Conservation (phyloP, 2,888 invertebrate genomes). For the Epinotia ramella region DNA sequence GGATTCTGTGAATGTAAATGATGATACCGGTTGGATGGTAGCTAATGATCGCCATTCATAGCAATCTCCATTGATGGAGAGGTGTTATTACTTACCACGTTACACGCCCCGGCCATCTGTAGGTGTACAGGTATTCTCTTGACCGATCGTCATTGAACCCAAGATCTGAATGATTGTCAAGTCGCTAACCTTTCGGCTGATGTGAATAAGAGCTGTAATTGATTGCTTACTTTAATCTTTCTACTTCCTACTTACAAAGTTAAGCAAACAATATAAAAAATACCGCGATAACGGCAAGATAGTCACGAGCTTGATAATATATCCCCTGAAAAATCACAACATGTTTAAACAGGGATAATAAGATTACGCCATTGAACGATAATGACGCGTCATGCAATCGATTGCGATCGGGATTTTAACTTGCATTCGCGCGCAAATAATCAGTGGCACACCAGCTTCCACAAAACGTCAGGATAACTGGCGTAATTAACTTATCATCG, state of each 20-base stretch:
- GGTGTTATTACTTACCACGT: conserved; percentile 51
- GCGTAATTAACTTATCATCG: conserved; percentile 66
- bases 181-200: conserved; percentile 48
- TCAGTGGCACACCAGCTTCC: conserved; percentile 50
- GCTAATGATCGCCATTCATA: conserved; percentile 80
- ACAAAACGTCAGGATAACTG: conserved; percentile 59
- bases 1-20: conserved; percentile 61
- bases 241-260: not conserved
- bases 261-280: too few relatives aligned
- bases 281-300: conserved; percentile 39
- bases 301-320: not conserved
- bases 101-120: conserved; percentile 56
- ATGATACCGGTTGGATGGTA: conserved; percentile 63
- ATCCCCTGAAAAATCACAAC: not conserved
- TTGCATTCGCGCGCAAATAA: conserved; percentile 41
- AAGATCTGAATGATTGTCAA: conserved; percentile 53
- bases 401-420: conserved; percentile 30
- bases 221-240: not conserved
- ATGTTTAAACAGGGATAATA: conserved; percentile 9
- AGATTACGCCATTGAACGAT: conserved; percentile 33
- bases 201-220: not conserved
- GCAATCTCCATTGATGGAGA: conserved; percentile 71
- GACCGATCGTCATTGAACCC: conserved; percentile 22
- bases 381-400: conserved; percentile 20
- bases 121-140: conserved; percentile 19